Conservation (phyloP, 2,797 vertebrate species). For the Oreochromis grahami region DNA sequence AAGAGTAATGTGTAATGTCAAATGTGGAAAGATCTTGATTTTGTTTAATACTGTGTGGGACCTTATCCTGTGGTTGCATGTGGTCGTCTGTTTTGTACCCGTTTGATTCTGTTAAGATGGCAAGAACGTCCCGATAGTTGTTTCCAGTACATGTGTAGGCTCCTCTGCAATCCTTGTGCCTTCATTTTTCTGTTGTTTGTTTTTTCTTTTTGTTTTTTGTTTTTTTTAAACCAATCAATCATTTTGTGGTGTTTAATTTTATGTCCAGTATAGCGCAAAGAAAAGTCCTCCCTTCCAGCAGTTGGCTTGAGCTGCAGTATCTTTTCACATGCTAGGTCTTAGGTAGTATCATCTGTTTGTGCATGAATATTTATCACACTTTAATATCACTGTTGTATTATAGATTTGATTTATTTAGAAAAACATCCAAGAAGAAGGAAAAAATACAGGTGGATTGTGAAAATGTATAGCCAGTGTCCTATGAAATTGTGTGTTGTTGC, state of each 20-base stretch:
- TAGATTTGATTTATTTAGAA: constrained; percentile 69
- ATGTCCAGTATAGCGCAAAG: constrained; percentile 26
- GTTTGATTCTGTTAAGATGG: constrained; percentile 32
- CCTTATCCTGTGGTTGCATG: constrained; percentile 64
- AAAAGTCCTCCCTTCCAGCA: constrained; percentile 9
- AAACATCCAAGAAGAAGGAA: constrained; percentile 51
- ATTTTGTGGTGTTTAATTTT: constrained; percentile 19
- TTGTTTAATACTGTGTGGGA: constrained; percentile 34
- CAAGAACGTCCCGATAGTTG: constrained; percentile 30
- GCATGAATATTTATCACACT: constrained; percentile 76
- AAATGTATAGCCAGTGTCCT: constrained; percentile 73
- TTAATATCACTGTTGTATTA: constrained; percentile 74
- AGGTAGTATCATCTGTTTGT: constrained; percentile 69
- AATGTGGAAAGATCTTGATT: constrained; percentile 24
- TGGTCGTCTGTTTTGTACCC: constrained; percentile 56
- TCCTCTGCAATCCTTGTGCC: constrained; percentile 64
- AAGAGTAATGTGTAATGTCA: constrained; percentile 4
- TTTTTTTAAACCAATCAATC: constrained; percentile 18
- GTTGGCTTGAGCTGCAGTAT: constrained; percentile 57
- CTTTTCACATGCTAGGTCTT: constrained; percentile 59
- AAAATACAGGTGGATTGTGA: constrained; percentile 64
- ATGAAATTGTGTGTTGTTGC: constrained; percentile 71
- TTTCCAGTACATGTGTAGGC: constrained; percentile 22
- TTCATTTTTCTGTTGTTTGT: constrained; percentile 33
- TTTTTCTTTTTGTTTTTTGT: not conserved